A percentile compares a stretch with the other conserved stretches of the same genome.
These are phyloP conservation scores for Tonatia bakeri DNA, from an alignment of 2,113 vertebrate species.

Conservation along the genomic window DNA sequence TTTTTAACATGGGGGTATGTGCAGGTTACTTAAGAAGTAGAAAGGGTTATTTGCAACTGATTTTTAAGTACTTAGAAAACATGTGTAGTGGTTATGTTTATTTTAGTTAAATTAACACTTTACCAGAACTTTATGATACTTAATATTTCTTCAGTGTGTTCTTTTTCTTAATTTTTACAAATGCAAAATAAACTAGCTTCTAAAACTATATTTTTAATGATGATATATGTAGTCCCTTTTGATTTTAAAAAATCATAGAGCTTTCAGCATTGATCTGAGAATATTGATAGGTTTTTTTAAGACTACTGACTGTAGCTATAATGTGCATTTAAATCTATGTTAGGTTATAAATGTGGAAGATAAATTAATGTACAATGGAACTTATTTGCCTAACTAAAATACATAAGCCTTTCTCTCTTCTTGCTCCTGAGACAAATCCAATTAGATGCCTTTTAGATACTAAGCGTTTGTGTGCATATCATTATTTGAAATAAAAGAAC, in stretches of 20 bases:
- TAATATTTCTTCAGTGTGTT: conserved; percentile 25
- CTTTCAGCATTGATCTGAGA: conserved; percentile 80
- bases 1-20: neutral
- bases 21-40: neutral
- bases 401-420: conserved; percentile 40
- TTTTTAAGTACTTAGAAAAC: neutral
- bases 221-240: conserved; percentile 72
- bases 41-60: neutral
- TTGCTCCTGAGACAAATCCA: conserved; percentile 40
- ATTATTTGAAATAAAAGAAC: conserved; percentile 50
- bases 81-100: neutral
- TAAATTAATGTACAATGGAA: conserved; percentile 67
- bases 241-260: conserved; percentile 87
- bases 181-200: conserved; percentile 49
- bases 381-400: conserved; percentile 55
- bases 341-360: conserved; percentile 79
- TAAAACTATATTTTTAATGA: conserved; percentile 69
- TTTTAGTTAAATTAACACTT: conserved; percentile 50
- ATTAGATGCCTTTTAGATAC: conserved; percentile 39
- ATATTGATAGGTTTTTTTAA: conserved; percentile 83
- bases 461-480: conserved; percentile 19
- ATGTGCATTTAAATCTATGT: conserved; percentile 78
- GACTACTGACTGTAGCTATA: conserved; percentile 89
- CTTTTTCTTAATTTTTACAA: conserved; percentile 8
- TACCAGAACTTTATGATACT: neutral